Conservation (phyloP, 2,113 vertebrate genomes). For the Saguinus midas region DNA sequence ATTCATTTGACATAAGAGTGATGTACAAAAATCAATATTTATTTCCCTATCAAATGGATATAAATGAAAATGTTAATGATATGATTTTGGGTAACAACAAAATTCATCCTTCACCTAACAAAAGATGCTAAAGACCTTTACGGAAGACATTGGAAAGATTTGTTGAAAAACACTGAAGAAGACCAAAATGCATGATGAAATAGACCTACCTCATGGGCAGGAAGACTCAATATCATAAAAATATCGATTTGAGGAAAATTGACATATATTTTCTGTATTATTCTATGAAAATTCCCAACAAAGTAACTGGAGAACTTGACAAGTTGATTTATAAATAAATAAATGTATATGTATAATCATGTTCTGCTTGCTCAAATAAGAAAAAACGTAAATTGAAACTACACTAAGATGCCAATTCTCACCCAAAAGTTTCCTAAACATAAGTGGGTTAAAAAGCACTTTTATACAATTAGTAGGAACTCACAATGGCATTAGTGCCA, state of each 20-base stretch:
- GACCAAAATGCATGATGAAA: background rate
- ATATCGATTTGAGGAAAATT: conserved; percentile 4
- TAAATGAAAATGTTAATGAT: background rate
- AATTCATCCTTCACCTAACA: background rate
- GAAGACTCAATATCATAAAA: conserved; percentile 23
- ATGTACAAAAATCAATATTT: conserved; percentile 18
- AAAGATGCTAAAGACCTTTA: background rate
- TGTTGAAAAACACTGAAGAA: background rate
- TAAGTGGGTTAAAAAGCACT: background rate
- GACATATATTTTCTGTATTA: background rate
- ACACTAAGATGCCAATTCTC: background rate
- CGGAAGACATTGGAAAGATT: background rate
- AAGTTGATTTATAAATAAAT: conserved; percentile 45
- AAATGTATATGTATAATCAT: background rate
- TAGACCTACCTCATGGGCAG: background rate
- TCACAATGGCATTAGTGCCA: background rate
- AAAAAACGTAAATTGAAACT: conserved; percentile 25
- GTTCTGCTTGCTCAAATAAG: background rate
- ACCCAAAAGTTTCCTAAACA: background rate
- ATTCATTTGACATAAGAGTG: background rate
- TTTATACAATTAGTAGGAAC: background rate
- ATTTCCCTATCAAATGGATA: background rate
- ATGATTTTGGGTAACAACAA: background rate
- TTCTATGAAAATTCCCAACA: conserved; percentile 15
- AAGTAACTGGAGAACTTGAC: background rate